phyloP scores from a whole-genome alignment of 1,140 invertebrate genomes.

The Zaprionus camerounensis region DNA sequence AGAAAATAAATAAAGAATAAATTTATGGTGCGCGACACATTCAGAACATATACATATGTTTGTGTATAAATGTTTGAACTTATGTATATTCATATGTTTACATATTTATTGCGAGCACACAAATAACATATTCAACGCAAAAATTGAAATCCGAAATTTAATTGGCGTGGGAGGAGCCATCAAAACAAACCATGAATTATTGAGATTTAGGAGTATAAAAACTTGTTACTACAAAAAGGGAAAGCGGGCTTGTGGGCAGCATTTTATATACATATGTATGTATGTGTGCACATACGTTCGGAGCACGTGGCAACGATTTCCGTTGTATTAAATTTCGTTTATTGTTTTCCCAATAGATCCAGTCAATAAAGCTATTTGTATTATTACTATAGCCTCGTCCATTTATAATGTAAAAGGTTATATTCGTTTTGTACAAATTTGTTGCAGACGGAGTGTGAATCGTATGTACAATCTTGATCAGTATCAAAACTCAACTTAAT shows the following conservation, averaged over 20 bases:
- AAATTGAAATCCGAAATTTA: constrained; percentile 36
- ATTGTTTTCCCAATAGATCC: constrained; percentile 37
- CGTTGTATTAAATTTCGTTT: constrained; percentile 39
- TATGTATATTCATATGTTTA: neutral
- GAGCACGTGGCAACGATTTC: constrained; percentile 30
- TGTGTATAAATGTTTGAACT: neutral
- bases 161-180: constrained; percentile 12
- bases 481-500: no score
- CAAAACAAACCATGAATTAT: constrained; percentile 29
- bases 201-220: constrained; percentile 25
- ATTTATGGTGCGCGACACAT: neutral
- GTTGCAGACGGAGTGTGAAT: neutral
- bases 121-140: constrained; percentile 9
- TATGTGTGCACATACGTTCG: neutral
- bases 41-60: neutral
- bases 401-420: neutral
- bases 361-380: constrained; percentile 48
- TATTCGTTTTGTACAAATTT: neutral
- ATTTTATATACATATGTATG: constrained; percentile 11
- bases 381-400: constrained; percentile 22
- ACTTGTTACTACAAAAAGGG: neutral
- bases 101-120: constrained; percentile 7
- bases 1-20: neutral
- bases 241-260: neutral
- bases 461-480: no score